Evolutionary conservation across 2,113 vertebrate species (phyloP).

Genomic region (Buteo buteo): DNA sequence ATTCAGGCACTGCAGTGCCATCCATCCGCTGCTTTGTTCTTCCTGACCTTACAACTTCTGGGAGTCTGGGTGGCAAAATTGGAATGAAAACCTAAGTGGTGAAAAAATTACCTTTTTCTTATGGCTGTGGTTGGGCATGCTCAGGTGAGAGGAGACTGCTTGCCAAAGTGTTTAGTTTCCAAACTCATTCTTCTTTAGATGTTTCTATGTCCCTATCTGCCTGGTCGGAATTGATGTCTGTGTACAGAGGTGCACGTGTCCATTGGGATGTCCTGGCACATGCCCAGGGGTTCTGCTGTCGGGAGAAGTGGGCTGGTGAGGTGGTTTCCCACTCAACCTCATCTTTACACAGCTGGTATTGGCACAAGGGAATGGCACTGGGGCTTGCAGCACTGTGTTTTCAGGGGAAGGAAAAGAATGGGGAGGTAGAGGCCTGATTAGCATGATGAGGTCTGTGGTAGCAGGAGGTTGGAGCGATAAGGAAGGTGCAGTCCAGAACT

Average conservation of each 20-base stretch:
- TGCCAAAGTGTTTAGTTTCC: background rate
- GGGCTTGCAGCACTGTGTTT: background rate
- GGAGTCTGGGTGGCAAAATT: background rate
- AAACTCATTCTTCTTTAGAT: background rate
- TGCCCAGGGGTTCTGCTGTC: background rate
- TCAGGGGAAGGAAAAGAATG: background rate
- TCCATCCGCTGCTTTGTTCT: fast-evolving
- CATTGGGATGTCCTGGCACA: background rate
- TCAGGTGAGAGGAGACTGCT: background rate
- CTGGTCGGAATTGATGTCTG: background rate
- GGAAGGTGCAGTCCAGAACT: background rate
- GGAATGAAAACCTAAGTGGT: background rate
- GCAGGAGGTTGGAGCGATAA: background rate
- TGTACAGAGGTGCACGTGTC: background rate
- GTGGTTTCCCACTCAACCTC: background rate
- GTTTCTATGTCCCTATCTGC: background rate
- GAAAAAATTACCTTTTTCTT: background rate
- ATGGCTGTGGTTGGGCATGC: background rate
- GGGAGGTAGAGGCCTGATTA: background rate
- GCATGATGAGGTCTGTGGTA: too few relatives aligned
- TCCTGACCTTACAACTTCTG: background rate
- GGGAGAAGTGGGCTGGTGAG: background rate
- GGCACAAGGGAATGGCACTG: background rate
- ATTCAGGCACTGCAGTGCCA: background rate
- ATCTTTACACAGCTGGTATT: background rate